Evolutionary conservation across 2,888 invertebrate genomes (phyloP), one percentile per base, ranked within the genome.

Genomic region (Andricus curvator): DNA sequence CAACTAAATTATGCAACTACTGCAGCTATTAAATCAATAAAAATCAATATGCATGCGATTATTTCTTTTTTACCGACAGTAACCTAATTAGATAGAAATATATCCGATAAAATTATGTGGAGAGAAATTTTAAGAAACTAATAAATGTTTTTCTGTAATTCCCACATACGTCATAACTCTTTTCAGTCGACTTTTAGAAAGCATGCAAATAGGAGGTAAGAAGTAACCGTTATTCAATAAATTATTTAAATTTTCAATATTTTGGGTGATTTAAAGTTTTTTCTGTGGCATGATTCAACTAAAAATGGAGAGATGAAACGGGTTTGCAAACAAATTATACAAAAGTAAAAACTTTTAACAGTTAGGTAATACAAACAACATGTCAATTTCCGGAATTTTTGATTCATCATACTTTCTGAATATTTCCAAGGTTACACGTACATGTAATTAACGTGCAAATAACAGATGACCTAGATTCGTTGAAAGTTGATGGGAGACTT

Each of bases 281-380:
- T 3, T 56, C n/a, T 56, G 2, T 20, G 5, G 20, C 9, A 56
- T 56, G 56, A 51, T 8, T n/a, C 9, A 9, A 56, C 48, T n/a
- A n/a, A 56, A n/a, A n/a, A n/a, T 56, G 3, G 3, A 9, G 56
- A 56, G 56, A 56, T 56, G 56, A 25, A 62, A 62, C 15, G 15
- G 25, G 1, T 62, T 29, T 62, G 1, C 13, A 25, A 25, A 25
- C 25, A 15, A 4, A 62, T 62, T 62, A 11, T 22, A 15, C 11
- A 62, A 62, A 62, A 62, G 62, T 15, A 62, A 62, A 25, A 62
- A 25, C 25, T 25, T 62, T 62, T 25, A 62, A 62, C 62, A 62
- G 62, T 62, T 62, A 62, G 62, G 62, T 15, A 62, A 62, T 62
- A 62, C 15, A 62, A 62, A 62, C 4, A 60, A n/a, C 8, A 62